Base-by-base conservation (phyloP, 2,113 vertebrate genomes). In the Saccopteryx leptura region DNA sequence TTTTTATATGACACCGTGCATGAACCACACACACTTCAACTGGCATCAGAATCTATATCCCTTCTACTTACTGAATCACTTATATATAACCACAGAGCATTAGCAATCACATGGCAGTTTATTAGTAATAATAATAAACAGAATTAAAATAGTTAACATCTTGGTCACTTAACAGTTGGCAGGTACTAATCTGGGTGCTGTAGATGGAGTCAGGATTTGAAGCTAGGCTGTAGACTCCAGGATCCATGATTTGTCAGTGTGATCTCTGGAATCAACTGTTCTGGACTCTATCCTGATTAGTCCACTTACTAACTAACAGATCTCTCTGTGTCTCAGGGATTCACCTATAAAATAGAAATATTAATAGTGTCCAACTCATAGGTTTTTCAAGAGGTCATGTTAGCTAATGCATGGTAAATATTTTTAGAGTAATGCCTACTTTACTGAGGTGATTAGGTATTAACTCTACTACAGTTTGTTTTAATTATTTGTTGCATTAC, bases 331-430 rank as follows among this genome's bases (percentile, higher is more conserved):
- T 26, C 66, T 93, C 13, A 31, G 23, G 18, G 24, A 23, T 79
- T 83, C 54, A 75, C 63, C 26, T 66, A 80, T 80, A 93, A 85
- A 93, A 69, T 87, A 58, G 86, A 93, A 95, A 88, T 63, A 61
- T 65, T 71, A 65, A 66, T 83, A 69, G 31, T 48, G 24, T 61
- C n/a, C 52, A 83, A 65, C 23, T 75, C 7, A 39, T 19, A 28
- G 1, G 13, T 82, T 85, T 92, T 92, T 78, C 39, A 82, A 87
- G 46, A 75, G n/a, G 50, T 92, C 60, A 52, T 90, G 24, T 33
- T 92, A 90, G 39, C 21, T 92, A 23, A 94, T 60, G 91, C 54
- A 52, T 74, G 4, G 72, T 79, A 56, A 93, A 33, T 74, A 39
- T 33, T 87, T 92, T 87, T 92, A 60, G 12, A 84, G 39, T 33